Evolutionary conservation across 2,113 vertebrate species (phyloP).

Genomic region (Oryzias woworae): DNA sequence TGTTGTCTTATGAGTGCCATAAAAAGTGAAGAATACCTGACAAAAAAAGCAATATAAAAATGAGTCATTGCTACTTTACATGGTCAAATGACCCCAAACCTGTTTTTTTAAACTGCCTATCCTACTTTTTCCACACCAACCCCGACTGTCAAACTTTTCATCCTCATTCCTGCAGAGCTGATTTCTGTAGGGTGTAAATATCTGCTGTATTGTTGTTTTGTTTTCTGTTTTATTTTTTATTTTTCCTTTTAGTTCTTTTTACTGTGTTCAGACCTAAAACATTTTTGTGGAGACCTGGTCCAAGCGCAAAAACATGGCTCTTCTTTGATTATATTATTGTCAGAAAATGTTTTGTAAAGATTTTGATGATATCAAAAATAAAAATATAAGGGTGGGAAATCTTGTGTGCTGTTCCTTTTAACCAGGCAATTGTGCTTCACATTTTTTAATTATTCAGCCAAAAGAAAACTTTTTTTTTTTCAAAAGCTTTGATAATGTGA

Average conservation of each 20-base stretch:
- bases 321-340: slow-evolving; percentile 84
- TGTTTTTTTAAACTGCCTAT: slow-evolving; percentile 23
- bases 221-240: slow-evolving; percentile 38
- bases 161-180: slow-evolving; percentile 59
- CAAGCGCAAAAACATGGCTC: slow-evolving; percentile 80
- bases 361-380: slow-evolving; percentile 84
- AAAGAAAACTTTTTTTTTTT: no score
- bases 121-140: slow-evolving; percentile 40
- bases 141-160: slow-evolving; percentile 43
- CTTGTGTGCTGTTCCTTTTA: slow-evolving; percentile 23
- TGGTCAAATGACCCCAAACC: slow-evolving; percentile 20
- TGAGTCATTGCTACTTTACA: slow-evolving; percentile 31
- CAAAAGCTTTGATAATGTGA: no score
- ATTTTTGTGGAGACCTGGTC: slow-evolving; percentile 78
- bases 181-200: slow-evolving; percentile 79
- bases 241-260: slow-evolving; percentile 65
- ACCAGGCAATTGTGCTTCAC: background rate
- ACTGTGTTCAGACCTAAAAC: slow-evolving; percentile 74
- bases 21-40: slow-evolving; percentile 24
- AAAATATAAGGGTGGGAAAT: slow-evolving; percentile 78
- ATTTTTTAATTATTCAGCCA: background rate
- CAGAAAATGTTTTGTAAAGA: slow-evolving; percentile 86
- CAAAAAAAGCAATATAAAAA: slow-evolving; percentile 57
- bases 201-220: slow-evolving; percentile 68
- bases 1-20: slow-evolving; percentile 6